Base-by-base conservation (phyloP, 1,140 invertebrate genomes). In the Drosophila teissieri region DNA sequence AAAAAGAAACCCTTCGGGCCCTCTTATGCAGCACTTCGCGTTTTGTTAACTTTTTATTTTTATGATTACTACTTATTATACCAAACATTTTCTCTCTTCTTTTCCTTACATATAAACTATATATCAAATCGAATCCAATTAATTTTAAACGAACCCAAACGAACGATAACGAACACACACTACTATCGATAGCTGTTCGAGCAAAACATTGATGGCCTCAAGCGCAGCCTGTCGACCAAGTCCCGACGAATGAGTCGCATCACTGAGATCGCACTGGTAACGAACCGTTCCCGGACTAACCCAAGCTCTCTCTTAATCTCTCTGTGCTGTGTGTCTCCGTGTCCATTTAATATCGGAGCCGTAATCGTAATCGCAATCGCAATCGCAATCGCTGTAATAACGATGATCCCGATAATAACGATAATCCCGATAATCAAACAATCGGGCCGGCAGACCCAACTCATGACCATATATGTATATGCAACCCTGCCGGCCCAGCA, bases 201-300 rank as follows among this genome's bases (percentile, higher is more conserved):
- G 94, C 96, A 96, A 94, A 96, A 97, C 93, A 96, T 97, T 92
- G 95, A 95, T 91, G 95, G 96, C 91, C 93, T 97, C 91, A 97
- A 97, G 94, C 94, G 95, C 92, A 95, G 95, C 83, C 94, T 96
- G 70, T 95, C 95, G 65, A 94, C 94, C 88, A 94, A 95, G 92
- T 95, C 95, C 92, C 94, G 95, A 90, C 94, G 95, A 94, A 95
- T 96, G 93, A 96, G 96, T 94, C 94, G 95, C 93, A 96, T 97
- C 94, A 95, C 96, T 91, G 94, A 96, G 93, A 94, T 96, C 93
- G 95, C 95, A 93, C 93, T 95, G 95, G 95, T 96, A 95, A 96
- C 93, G 84, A 92, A 83, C 63, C 75, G 65, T 91, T 88, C 80
- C 78, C 86, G 91, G 85, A 79, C 82, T 82, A 88, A 89, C 74